Base-by-base conservation (phyloP, 2,113 vertebrate genomes). In the Columbina picui region DNA sequence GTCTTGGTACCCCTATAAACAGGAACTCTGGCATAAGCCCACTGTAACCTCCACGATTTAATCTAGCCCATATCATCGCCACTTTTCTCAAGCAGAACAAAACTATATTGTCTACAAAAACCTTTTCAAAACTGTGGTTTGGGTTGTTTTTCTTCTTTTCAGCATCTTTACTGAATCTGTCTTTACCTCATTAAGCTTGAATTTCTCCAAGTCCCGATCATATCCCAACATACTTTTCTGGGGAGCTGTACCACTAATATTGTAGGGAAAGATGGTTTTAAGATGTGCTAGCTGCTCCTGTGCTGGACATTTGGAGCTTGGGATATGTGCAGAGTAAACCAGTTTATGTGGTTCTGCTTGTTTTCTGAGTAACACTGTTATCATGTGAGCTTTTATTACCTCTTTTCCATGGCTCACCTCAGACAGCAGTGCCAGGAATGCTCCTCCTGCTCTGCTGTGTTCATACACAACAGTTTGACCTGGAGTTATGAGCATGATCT, bases 331-430 rank as follows among this genome's bases (percentile, higher is more conserved):
- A 85, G 67, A 82, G 26, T 53, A 95, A 89, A 76, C 2, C 53
- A 80, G 27, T 8, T 82, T 63, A 75, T 38, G 27, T 67, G 34
- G 27, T 30, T 90, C 49, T 94, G 82, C 57, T 87, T 83, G 49
- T 94, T 92, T 90, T 94, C 75, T 45, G 52, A 84, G 52, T 81
- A 90, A 83, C 78, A 76, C 23, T 45, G 53, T 57, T 82, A 60
- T 82, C 53, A 29, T 21, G 15, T 49, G 50, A 74, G 49, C 22
- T 94, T 91, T 93, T 94, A 64, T 84, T 87, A 53, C 60, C 57
- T 82, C 45, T 95, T 68, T 55, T 68, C 52, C 45, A 50, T 32
- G 16, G n/a, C 17, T 79, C 43, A 84, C 81, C 80, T 82, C 77
- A 60, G 89, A 68, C 3, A 2, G 91, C 57, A 82, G 89, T 65